These are phyloP conservation scores for Chamaea fasciata DNA, from an alignment of 2,113 vertebrate species.

Conservation along the genomic window DNA sequence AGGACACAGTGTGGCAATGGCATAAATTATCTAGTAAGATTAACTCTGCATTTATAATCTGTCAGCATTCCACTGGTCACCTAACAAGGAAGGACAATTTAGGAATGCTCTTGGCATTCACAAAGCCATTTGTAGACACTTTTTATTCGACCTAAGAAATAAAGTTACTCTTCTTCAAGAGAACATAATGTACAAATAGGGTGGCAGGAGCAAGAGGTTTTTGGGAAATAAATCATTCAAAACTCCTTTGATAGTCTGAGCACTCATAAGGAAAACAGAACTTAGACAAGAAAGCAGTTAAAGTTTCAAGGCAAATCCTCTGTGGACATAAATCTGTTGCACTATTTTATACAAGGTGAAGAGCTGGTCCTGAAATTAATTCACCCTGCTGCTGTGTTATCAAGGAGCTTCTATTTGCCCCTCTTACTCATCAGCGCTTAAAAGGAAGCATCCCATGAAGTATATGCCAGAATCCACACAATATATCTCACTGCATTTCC, in stretches of 20 bases:
- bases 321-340: constrained; percentile 1
- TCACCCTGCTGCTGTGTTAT: constrained; percentile 3
- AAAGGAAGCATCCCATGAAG: constrained; percentile 61
- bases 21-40: not conserved
- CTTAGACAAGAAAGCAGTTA: constrained; percentile 24
- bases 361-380: not conserved
- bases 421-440: not conserved
- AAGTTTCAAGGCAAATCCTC: not conserved
- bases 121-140: not conserved
- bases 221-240: not conserved
- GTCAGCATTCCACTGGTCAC: not conserved
- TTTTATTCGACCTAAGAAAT: not conserved
- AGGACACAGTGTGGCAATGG: not conserved
- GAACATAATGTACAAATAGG: not conserved
- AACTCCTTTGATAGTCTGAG: not conserved
- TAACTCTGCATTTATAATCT: not conserved
- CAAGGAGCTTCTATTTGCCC: constrained; percentile 31
- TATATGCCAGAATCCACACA: constrained; percentile 39
- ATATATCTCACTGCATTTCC: constrained; percentile 54
- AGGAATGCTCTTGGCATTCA: not conserved
- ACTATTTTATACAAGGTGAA: not conserved
- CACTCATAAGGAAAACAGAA: constrained; percentile 23
- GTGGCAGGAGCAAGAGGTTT: not conserved
- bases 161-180: not conserved
- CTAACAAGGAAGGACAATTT: not conserved